Base-by-base conservation (phyloP, 2,888 invertebrate species). In the Hedya salicella region DNA sequence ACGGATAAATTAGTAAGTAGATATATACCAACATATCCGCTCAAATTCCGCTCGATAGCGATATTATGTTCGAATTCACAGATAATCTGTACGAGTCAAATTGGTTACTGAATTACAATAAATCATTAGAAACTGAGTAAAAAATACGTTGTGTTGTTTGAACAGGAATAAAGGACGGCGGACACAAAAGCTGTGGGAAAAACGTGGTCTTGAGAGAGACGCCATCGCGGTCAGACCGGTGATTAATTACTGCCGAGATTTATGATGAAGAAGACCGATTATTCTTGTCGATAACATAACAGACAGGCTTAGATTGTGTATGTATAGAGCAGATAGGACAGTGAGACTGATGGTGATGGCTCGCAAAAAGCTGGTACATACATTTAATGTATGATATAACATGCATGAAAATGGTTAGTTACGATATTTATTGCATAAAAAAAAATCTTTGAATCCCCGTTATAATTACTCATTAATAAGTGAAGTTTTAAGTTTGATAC, bases 221-320 rank as follows among this genome's bases (percentile, higher is more conserved):
- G 70, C 77, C 71, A 75, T 77, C 76, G 73, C 68, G 73, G 75
- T 74, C 77, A 75, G 75, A 62, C 69, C 67, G 72, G 71, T 80
- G 79, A 81, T 81, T 81, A 80, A 81, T 79, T 78, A 77, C 73
- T 54, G 57, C 63, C 42, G 69, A 80, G 80, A 80, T 81, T 79
- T 80, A 81, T 81, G 75, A 78, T 68, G 72, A 69, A 69, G 70
- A 68, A 72, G 71, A 73, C 69, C 75, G 74, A 76, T 75, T 73
- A 71, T 67, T 65, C 67, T 70, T 74, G 73, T 75, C 78, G 75
- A 75, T 75, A 75, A 75, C 68, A 72, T 48, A 64, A 64, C 66
- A 62, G 67, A 69, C 67, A 63, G 50, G 52, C 52, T 36, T 39
- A 44, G 56, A 25, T 52, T 49, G 54, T 53, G 32, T 49, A 53